phyloP scores from a whole-genome alignment of 37 sponge, comb jelly and placozoan species.

The Tethya wilhelma region DNA sequence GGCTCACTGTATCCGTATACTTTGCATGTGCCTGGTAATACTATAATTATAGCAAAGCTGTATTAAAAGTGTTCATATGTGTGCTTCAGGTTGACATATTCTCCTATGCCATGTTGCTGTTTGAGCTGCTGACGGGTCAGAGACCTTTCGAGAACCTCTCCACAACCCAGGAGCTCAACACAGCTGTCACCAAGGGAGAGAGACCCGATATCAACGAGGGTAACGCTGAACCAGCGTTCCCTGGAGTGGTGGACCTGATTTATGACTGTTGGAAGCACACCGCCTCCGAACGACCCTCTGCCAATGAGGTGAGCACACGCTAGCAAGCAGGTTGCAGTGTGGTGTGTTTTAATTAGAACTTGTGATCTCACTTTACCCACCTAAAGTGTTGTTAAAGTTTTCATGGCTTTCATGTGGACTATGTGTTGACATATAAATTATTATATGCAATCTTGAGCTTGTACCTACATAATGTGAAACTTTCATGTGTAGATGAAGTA shows the following conservation, averaged over 20 bases:
- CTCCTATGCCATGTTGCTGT: constrained; percentile 95
- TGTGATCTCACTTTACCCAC: too few species aligned
- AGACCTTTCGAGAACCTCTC: constrained; percentile 82
- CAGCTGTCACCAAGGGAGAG: constrained; percentile 72
- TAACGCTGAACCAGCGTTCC: constrained; percentile 76
- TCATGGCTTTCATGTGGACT: too few species aligned
- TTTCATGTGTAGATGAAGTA: not conserved
- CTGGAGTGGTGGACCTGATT: constrained; percentile 87
- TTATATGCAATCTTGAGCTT: too few species aligned
- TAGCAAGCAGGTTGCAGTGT: too few species aligned
- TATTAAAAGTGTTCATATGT: not conserved
- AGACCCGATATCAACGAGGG: constrained; percentile 76
- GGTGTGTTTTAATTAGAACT: too few species aligned
- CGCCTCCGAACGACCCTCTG: constrained; percentile 75
- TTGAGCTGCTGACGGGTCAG: constrained; percentile 89
- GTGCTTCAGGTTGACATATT: constrained; percentile 88
- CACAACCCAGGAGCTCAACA: constrained; percentile 79
- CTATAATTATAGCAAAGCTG: not conserved
- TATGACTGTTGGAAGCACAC: constrained; percentile 87
- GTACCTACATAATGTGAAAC: not conserved
- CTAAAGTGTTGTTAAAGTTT: too few species aligned
- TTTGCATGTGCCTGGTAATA: not conserved
- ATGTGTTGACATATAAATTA: too few species aligned
- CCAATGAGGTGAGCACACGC: constrained; percentile 78
- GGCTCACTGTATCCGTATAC: not conserved